Evolutionary conservation across 2,797 vertebrate species (phyloP), one percentile per base, ranked within the genome.

Genomic region (Sebastes reedi): DNA sequence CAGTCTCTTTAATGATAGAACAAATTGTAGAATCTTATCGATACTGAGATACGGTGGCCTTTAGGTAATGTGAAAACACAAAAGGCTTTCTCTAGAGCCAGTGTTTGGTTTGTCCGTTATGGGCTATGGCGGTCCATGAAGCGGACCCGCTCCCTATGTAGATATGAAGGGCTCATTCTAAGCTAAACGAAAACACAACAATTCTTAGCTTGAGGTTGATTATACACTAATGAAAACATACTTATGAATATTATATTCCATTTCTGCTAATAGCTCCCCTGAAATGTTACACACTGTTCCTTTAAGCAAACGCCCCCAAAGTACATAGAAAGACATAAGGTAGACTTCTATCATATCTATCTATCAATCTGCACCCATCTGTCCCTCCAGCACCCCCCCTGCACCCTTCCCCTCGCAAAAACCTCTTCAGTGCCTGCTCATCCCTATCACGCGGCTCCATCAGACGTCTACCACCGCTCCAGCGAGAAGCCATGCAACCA

Each of bases 381-480:
- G 80, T 84, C 77, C 80, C 36, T 76, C 22, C 61, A 10, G 65
- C 80, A 72, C 61, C 61, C 36, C 67, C 58, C 16, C 42, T 32
- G 42, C 68, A 32, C 59, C 61, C 36, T 55, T 64, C 72, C 68
- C 68, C 55, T 64, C 27, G 29, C 76, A 71, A 67, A 67, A 58
- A 36, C 68, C 84, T 90, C 81, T 81, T 83, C 84, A 70, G 75
- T 72, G 85, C 85, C 87, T 79, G 81, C 86, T 91, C 91, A 83
- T 83, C 87, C 83, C 84, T 68, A 84, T 89, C 87, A n/a, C 75
- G 36, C 36, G 12, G 74, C 83, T 81, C 87, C 91, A 91, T 90
- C 91, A 87, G 81, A 87, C 67, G 66, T 83, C 88, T 67, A 29
- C 67, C 80, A 2, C 56, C 2, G 82, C 88, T 87, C 75, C 82